Conservation (phyloP, 2,113 vertebrate genomes). For the Anhinga rufa region DNA sequence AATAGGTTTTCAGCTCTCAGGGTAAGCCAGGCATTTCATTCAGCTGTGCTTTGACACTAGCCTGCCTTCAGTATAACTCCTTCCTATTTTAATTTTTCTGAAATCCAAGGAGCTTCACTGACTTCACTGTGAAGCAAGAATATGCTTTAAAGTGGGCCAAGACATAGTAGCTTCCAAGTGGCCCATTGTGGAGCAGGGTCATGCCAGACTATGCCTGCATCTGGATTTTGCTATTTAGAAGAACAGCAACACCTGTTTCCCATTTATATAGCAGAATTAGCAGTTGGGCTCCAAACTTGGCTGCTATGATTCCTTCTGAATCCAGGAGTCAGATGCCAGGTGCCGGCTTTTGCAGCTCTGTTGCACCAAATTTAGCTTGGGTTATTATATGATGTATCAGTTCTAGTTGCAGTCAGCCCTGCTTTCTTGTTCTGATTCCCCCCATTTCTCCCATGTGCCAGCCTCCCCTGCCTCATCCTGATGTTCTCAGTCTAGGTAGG, state of each 20-base stretch:
- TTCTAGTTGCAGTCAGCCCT: not conserved
- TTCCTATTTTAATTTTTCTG: not conserved
- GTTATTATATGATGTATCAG: not conserved
- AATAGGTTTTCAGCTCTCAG: not conserved
- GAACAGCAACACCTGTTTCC: not conserved
- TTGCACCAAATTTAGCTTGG: not conserved
- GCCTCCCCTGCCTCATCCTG: fast-evolving
- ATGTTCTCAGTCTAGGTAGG: not conserved
- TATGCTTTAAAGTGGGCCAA: not conserved
- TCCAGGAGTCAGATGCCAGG: not conserved
- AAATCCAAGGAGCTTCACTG: not conserved
- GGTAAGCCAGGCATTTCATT: not conserved
- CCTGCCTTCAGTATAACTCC: no score
- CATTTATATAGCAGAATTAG: not conserved
- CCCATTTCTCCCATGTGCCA: not conserved
- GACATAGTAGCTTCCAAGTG: not conserved
- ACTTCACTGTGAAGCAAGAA: not conserved
- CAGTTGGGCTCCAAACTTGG: not conserved
- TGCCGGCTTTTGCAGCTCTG: not conserved
- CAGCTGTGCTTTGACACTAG: not conserved
- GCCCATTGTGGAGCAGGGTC: not conserved
- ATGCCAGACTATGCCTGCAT: not conserved
- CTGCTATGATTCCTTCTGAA: not conserved
- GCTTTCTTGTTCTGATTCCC: not conserved
- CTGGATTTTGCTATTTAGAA: not conserved